phyloP scores from a whole-genome alignment of 1,140 invertebrate genomes.

The Adoxophyes honmai region DNA sequence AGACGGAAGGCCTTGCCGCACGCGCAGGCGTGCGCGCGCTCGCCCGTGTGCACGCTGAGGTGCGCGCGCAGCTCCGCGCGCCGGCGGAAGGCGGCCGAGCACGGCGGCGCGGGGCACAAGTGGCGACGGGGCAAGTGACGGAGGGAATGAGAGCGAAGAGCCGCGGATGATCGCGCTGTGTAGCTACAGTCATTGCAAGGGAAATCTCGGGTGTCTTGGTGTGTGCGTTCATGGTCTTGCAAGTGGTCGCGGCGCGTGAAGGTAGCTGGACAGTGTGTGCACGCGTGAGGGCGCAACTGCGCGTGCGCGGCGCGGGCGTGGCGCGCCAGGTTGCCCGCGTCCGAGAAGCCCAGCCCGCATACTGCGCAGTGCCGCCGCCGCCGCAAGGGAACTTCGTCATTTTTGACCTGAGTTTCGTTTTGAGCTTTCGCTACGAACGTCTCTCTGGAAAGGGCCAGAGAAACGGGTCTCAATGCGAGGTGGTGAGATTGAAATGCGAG shows the following conservation, averaged over 20 bases:
- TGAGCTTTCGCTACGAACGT: slow-evolving; percentile 18
- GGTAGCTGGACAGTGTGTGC: slow-evolving; percentile 64
- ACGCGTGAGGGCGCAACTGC: slow-evolving; percentile 69
- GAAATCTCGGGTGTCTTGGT: slow-evolving; percentile 78
- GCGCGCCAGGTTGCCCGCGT: slow-evolving; percentile 71
- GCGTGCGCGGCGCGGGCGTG: slow-evolving; percentile 72
- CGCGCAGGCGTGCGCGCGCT: slow-evolving; percentile 35
- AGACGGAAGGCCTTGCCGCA: slow-evolving; percentile 51
- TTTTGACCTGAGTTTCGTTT: neutral
- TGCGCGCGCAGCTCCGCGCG: slow-evolving; percentile 41
- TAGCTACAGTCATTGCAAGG: slow-evolving; percentile 70
- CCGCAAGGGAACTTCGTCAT: slow-evolving; percentile 53
- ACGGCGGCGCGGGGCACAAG: slow-evolving; percentile 12
- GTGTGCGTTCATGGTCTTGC: slow-evolving; percentile 63
- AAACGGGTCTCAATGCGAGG: no score
- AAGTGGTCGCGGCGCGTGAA: slow-evolving; percentile 73
- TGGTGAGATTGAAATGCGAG: no score
- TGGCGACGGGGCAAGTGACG: slow-evolving; percentile 26
- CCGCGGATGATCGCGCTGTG: slow-evolving; percentile 42
- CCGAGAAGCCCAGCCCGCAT: slow-evolving; percentile 47
- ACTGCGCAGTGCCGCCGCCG: slow-evolving; percentile 38
- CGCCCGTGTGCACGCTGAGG: slow-evolving; percentile 46
- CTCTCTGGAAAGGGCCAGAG: slow-evolving; percentile 12
- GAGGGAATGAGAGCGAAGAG: slow-evolving; percentile 46
- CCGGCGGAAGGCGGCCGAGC: slow-evolving; percentile 36